Evolutionary conservation across 2,888 invertebrate genomes (phyloP), one percentile per base, ranked within the genome.

Genomic region (Cantharis flavilabris): DNA sequence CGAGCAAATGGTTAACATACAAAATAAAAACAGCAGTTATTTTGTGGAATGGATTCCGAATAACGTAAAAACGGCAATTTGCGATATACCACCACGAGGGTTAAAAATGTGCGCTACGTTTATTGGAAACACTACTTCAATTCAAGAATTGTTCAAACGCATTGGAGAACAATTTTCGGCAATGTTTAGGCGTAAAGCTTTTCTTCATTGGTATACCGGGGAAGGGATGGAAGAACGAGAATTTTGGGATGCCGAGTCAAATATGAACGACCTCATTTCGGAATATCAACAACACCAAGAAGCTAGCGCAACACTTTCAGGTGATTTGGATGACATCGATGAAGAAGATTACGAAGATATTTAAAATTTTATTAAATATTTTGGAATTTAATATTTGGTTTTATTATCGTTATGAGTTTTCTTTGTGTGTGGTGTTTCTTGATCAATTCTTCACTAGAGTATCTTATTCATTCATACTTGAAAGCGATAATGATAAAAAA

Each of bases 221-320:
- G 93, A 93, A 85, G 93, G 93, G 79, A 93, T 93, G 93, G 93
- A 93, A 84, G 93, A 93, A 85, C 91, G 91, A 90, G 93, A 93
- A 86, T 93, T 93, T 89, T 92, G 91, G n/a, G 93, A 94, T 84
- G 93, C 93, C 10, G 92, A 93, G 85, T 90, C 92, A 73, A 93
- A 95, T 89, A 93, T 96, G 93, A 93, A 92, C 82, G 93, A 93
- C 86, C 86, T 94, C 62, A 91, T 94, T 76, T 92, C 93, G 0
- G 94, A 94, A 85, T 95, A 94, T 88, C 94, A 94, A 84, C 94
- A 94, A 88, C 94, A 94, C 88, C 94, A 94, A 86, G 93, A 91
- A 79, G 91, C 92, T 28, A 89, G 90, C 14, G 90, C 90, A 69
- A 91, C 92, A 79, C 90, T 90, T 75, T 90, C 91, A 81, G 91